A percentile compares a stretch with the other conserved stretches of the same genome.
Evolutionary conservation across 92 coral and sea anemone genomes (phyloP).

Genomic region (Plumapathes pennacea): DNA sequence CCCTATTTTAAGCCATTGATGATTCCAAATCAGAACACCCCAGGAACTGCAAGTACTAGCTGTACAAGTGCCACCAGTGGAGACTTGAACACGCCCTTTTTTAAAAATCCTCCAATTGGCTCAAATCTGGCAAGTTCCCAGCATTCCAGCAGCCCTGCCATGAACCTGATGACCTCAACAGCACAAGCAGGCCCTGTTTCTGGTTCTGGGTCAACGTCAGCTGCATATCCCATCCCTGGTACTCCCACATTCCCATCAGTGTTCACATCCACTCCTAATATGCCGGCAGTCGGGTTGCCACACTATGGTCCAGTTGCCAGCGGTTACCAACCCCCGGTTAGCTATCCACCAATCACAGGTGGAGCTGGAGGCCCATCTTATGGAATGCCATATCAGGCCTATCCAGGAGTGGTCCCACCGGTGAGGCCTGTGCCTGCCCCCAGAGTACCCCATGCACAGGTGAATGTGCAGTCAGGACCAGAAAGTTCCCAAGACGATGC

Average conservation of each 20-base stretch:
- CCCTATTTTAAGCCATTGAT: background rate
- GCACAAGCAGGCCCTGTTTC: background rate
- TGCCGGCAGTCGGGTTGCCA: no score
- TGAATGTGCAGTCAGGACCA: no score
- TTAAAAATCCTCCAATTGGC: no score
- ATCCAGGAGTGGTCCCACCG: background rate
- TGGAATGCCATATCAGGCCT: background rate
- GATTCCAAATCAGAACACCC: background rate
- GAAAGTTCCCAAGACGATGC: constrained; percentile 20
- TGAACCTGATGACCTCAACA: no score
- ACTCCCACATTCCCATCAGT: background rate
- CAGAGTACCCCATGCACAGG: no score
- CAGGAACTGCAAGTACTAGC: background rate
- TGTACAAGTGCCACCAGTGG: no score
- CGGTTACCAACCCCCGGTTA: background rate
- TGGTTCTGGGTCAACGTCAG: background rate
- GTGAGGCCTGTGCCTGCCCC: no score
- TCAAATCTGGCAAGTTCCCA: no score
- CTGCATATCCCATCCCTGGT: background rate
- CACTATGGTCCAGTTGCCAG: background rate
- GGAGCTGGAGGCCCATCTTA: background rate
- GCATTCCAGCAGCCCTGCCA: no score
- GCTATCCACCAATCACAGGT: background rate
- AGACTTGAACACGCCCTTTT: no score
- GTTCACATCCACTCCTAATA: no score